Percentiles rank a stretch among this genome's conserved stretches.
Conservation (phyloP, 2,888 invertebrate species). For the Eupithecia inturbata region DNA sequence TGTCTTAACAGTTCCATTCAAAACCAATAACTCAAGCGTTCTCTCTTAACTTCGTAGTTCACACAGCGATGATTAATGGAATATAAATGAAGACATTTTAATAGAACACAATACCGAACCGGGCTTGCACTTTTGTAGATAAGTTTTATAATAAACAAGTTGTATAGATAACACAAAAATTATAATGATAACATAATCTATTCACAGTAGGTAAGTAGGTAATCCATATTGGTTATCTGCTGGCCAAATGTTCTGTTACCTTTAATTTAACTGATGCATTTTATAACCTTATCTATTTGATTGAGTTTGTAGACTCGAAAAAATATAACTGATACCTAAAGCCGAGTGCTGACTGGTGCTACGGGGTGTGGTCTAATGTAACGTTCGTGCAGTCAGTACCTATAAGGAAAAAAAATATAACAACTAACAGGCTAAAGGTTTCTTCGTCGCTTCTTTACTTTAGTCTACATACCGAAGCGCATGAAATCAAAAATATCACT, state of each 20-base stretch:
- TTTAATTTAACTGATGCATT: background rate
- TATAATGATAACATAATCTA: background rate
- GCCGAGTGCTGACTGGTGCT: too few relatives aligned
- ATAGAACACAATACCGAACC: background rate
- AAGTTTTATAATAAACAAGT: background rate
- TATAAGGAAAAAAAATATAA: too few relatives aligned
- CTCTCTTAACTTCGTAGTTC: too few relatives aligned
- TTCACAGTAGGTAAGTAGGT: conserved; percentile 3
- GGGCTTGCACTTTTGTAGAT: background rate
- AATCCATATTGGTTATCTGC: background rate
- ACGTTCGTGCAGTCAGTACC: too few relatives aligned
- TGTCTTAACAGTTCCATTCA: background rate
- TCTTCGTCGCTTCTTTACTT: too few relatives aligned
- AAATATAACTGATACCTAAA: too few relatives aligned
- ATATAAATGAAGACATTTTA: background rate
- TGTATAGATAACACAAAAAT: background rate
- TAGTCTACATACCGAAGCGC: too few relatives aligned
- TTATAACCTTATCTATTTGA: background rate
- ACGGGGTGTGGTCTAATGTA: too few relatives aligned
- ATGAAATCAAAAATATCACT: too few relatives aligned
- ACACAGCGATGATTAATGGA: background rate
- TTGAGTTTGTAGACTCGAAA: background rate
- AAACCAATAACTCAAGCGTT: too few relatives aligned
- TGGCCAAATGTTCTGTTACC: background rate
- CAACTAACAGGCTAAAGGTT: too few relatives aligned